Percentiles rank a stretch among this genome's conserved stretches.
Conservation (phyloP, 2,797 vertebrate species). For the Artibeus jamaicensis region DNA sequence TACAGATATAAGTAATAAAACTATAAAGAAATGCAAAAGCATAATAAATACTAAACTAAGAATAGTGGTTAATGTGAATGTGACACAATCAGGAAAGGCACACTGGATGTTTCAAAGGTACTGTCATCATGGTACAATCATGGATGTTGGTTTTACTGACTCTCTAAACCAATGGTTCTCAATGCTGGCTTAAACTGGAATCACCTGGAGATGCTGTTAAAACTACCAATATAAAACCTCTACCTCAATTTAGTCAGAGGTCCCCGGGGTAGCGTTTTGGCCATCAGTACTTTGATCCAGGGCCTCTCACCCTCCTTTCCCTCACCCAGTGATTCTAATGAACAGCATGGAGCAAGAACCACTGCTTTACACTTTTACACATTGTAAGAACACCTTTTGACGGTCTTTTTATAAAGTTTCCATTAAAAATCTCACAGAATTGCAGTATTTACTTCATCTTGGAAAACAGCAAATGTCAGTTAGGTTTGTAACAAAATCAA, state of each 20-base stretch:
- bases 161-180: not conserved
- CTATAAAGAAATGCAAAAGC: not conserved
- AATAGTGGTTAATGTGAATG: not conserved
- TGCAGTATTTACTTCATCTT: not conserved
- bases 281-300: not conserved
- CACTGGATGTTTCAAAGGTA: not conserved
- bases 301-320: not conserved
- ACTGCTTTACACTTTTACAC: not conserved
- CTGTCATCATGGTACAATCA: not conserved
- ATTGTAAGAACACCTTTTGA: not conserved
- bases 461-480: not conserved
- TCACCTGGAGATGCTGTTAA: not conserved
- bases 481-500: conserved; percentile 25
- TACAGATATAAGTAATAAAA: not conserved
- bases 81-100: not conserved
- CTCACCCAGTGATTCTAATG: not conserved
- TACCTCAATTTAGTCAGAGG: not conserved
- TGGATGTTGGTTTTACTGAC: not conserved
- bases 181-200: not conserved
- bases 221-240: not conserved
- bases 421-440: conserved; percentile 35
- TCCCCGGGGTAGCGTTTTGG: not conserved
- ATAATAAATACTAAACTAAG: not conserved
- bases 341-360: not conserved
- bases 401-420: not conserved